These are phyloP conservation scores for Yponomeuta plumbellus DNA, from an alignment of 2,888 invertebrate species.

Conservation along the genomic window DNA sequence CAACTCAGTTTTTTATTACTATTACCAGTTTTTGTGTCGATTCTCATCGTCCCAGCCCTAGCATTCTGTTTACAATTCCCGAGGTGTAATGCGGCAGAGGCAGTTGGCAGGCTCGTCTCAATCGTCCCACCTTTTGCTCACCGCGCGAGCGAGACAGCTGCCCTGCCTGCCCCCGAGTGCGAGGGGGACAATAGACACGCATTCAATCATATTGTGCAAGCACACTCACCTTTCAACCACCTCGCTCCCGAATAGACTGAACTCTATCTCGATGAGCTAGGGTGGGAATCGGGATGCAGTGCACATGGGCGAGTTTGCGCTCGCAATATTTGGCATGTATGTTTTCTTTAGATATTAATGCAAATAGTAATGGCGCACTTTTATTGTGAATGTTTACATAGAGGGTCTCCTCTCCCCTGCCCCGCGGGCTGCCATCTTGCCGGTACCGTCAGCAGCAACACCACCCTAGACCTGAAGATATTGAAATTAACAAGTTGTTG, in stretches of 20 bases:
- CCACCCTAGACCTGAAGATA: neutral
- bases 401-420: constrained; percentile 48
- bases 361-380: constrained; percentile 76
- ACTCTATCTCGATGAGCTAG: constrained; percentile 26
- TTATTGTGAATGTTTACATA: constrained; percentile 73
- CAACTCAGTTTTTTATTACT: too few relatives aligned
- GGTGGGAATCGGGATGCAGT: constrained; percentile 28
- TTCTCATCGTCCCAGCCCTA: constrained; percentile 27
- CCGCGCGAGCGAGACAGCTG: constrained; percentile 41
- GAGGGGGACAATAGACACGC: constrained; percentile 44
- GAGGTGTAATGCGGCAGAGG: constrained; percentile 71
- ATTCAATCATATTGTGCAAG: constrained; percentile 57
- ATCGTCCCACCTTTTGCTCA: constrained; percentile 72
- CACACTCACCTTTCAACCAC: constrained; percentile 43
- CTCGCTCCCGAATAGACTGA: constrained; percentile 7
- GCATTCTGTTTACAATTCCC: constrained; percentile 56
- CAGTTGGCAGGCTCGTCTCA: constrained; percentile 74
- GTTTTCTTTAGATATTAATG: constrained; percentile 76
- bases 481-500: too few relatives aligned
- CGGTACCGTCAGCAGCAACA: constrained; percentile 54
- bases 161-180: constrained; percentile 18
- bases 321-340: constrained; percentile 71
- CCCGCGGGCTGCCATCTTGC: constrained; percentile 61
- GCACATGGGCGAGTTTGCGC: constrained; percentile 36
- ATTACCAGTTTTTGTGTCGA: neutral